Evolutionary conservation across 2,797 vertebrate species (phyloP).

Genomic region (Staurois parvus): DNA sequence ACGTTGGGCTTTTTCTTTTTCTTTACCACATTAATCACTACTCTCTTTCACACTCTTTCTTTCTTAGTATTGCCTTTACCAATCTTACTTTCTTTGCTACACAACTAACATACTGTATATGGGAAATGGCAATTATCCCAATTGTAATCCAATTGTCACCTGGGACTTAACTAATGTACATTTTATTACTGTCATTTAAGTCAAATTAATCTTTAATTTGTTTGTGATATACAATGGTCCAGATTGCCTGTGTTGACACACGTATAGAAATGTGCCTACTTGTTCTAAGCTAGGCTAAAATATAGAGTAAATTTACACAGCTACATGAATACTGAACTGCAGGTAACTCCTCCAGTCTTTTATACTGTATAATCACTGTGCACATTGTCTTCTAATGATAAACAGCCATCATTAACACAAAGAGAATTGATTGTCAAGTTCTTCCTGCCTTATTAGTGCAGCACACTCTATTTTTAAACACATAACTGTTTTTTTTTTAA

Average conservation of each 20-base stretch:
- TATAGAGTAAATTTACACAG: not conserved
- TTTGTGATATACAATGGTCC: not conserved
- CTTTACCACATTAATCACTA: not conserved
- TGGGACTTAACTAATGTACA: not conserved
- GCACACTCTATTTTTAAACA: slow-evolving; percentile 23
- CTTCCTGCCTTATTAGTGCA: slow-evolving; percentile 20
- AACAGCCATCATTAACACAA: slow-evolving; percentile 34
- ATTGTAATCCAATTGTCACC: not conserved
- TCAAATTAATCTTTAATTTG: slow-evolving; percentile 26
- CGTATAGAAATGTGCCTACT: not conserved
- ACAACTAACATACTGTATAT: too few relatives aligned
- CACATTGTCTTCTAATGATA: slow-evolving; percentile 38
- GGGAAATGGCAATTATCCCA: not conserved
- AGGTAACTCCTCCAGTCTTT: slow-evolving; percentile 31
- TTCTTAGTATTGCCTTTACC: too few relatives aligned
- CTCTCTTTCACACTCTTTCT: not conserved
- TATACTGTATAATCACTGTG: slow-evolving; percentile 35
- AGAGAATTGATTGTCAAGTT: slow-evolving; percentile 36
- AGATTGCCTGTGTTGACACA: not conserved
- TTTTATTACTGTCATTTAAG: not conserved
- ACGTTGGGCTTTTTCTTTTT: not conserved
- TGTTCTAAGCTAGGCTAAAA: not conserved
- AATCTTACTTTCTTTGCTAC: too few relatives aligned
- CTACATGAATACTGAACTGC: slow-evolving; percentile 7
- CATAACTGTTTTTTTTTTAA: slow-evolving; percentile 6